A percentile compares a stretch with the other conserved stretches of the same genome.
phyloP scores from a whole-genome alignment of 2,113 vertebrate genomes.

The Anolis sagrei region DNA sequence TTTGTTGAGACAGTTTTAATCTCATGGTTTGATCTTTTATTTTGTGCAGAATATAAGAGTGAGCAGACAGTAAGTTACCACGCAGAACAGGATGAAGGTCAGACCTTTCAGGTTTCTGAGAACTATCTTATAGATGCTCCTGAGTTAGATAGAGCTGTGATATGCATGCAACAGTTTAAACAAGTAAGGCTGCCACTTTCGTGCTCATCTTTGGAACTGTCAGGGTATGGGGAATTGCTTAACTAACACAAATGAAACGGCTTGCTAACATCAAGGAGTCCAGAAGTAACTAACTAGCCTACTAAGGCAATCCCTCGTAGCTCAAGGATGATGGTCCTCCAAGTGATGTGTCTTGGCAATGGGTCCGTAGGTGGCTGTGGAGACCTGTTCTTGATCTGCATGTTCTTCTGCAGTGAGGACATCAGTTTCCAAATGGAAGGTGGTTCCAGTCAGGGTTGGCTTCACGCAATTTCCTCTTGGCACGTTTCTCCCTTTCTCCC shows the following conservation, averaged over 20 bases:
- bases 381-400: too few species aligned
- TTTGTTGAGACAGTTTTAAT: constrained; percentile 4
- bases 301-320: too few species aligned
- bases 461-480: too few species aligned
- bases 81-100: neutral
- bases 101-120: neutral
- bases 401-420: too few species aligned
- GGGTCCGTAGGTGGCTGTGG: too few species aligned
- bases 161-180: neutral
- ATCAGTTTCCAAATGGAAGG: too few species aligned
- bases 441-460: too few species aligned
- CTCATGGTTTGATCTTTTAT: constrained; percentile 12
- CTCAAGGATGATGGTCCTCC: too few species aligned
- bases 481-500: too few species aligned
- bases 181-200: neutral
- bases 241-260: neutral
- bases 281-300: neutral
- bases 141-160: neutral
- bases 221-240: too few species aligned
- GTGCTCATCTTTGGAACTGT: neutral
- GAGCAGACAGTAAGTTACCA: neutral
- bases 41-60: neutral
- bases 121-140: neutral
- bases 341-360: too few species aligned
- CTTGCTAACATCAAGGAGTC: neutral